Conservation (phyloP, 2,113 vertebrate genomes). For the Hylia prasina region DNA sequence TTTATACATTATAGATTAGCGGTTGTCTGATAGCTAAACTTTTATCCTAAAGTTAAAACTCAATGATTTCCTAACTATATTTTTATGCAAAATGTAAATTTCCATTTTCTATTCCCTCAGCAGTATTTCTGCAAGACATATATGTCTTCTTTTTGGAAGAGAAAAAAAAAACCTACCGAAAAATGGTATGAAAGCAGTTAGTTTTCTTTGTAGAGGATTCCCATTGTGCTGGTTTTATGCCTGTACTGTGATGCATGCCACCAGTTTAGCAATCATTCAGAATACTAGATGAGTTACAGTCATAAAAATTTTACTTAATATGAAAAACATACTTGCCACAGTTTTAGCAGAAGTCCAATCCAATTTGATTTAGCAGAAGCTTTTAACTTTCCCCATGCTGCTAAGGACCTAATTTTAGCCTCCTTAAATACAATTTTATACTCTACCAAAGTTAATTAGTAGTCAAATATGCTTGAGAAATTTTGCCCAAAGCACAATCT, state of each 20-base stretch:
- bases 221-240: background rate
- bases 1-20: slow-evolving; percentile 25
- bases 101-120: background rate
- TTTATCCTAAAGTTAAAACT: background rate
- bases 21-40: slow-evolving; percentile 1
- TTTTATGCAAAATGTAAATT: background rate
- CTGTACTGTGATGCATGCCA: background rate
- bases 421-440: background rate
- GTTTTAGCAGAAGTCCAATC: background rate
- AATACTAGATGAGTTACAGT: background rate
- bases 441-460: background rate
- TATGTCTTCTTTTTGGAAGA: background rate
- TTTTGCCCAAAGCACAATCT: background rate
- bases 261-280: background rate
- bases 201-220: background rate
- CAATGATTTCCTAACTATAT: background rate
- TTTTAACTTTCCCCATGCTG: background rate
- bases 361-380: background rate
- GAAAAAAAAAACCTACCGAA: background rate
- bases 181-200: background rate
- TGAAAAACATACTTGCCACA: background rate
- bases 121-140: background rate
- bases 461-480: background rate
- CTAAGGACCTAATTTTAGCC: background rate
- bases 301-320: background rate